Evolutionary conservation across 2,888 invertebrate species (phyloP), one percentile per base, ranked within the genome.

Genomic region (Hydrotaea diabolus): DNA sequence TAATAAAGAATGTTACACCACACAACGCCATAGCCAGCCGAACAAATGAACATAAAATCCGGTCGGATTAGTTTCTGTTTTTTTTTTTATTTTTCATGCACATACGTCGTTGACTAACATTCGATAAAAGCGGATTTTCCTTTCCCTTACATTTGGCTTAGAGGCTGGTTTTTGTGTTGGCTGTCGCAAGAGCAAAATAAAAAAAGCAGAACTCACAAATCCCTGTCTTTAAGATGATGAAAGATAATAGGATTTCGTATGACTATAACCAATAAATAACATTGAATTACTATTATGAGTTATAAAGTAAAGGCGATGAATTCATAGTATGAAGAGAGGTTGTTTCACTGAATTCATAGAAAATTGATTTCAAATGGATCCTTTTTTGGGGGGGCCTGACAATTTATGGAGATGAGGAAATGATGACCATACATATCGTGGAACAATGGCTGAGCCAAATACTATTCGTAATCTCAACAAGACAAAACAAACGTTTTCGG

Each of bases 231-330:
- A 55, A 75, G 55, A 64, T 78, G 75, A 79, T 72, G 78, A 78
- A 72, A 55, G 64, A 79, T 82, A 82, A 82, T 75, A 43, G 78
- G 23, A 59, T 72, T 75, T 79, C 2, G 53, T 78, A 72, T 72
- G 82, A 75, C 53, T 79, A 64, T 46, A 46, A 72, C 78, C 64
- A 82, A 78, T 82, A 79, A 79, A 82, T 79, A 72, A 82, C 75
- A 78, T 71, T 78, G 62, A 75, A 82, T 75, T 75, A 78, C 71
- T 76, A 64, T 62, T 72, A 71, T 75, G 75, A 80, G 46, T 71
- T 75, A 75, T 80, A 80, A 80, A 80, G 59, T 69, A 59, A 19
- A 49, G 57, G 46, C 69, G 57, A 78, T 46, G 13, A 31, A 43
- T 8, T 4, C 39, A 39, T 13, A 39, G 11, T 8, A 13, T 23